These are phyloP conservation scores for Euschistus heros DNA, from an alignment of 1,140 invertebrate species.

Conservation along the genomic window DNA sequence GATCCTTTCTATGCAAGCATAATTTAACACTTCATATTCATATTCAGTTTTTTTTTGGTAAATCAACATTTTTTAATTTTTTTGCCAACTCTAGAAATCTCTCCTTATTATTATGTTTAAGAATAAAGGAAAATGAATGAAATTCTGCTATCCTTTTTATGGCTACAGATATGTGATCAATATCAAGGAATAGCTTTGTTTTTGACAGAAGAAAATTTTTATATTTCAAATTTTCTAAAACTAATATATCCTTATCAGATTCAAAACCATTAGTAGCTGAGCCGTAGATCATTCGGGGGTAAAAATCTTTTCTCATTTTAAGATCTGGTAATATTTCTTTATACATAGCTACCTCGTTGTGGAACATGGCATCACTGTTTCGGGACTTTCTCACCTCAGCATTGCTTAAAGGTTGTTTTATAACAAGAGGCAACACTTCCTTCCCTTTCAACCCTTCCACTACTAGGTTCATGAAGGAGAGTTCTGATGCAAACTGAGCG, in stretches of 20 bases:
- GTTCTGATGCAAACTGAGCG: too few relatives aligned
- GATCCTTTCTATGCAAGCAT: not conserved
- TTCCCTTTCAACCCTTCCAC: too few relatives aligned
- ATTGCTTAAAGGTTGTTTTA: not conserved
- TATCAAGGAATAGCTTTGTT: not conserved
- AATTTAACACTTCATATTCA: not conserved
- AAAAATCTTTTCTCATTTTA: not conserved
- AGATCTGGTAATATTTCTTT: not conserved
- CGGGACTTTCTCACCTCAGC: not conserved
- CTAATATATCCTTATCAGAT: not conserved
- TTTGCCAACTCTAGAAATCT: not conserved
- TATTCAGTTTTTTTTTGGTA: not conserved
- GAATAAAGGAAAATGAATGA: not conserved
- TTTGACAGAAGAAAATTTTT: not conserved
- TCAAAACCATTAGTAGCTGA: not conserved
- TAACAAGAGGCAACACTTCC: not conserved
- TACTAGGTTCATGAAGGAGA: too few relatives aligned
- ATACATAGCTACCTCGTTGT: not conserved
- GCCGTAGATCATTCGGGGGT: not conserved
- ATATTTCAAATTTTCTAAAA: not conserved
- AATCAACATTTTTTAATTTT: not conserved
- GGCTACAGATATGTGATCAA: not conserved
- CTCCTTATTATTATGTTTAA: not conserved
- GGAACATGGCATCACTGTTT: not conserved
- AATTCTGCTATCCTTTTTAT: not conserved